A percentile compares a stretch with the other conserved stretches of the same genome.
Conservation (phyloP, 2,888 invertebrate genomes). For the Nephrotoma guestfalica region DNA sequence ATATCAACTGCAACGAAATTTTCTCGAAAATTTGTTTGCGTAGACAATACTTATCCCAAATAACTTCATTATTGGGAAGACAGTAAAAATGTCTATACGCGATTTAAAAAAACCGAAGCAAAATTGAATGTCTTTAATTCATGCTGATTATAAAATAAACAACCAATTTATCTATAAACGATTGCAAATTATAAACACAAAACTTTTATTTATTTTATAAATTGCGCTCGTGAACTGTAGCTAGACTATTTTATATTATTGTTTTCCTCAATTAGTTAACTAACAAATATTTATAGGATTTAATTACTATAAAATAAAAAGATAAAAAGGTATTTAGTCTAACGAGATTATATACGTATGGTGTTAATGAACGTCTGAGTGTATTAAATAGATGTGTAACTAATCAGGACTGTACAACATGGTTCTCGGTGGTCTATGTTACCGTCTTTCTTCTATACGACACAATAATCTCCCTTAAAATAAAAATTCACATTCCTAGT, state of each 20-base stretch:
- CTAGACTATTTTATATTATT: background rate
- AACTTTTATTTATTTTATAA: background rate
- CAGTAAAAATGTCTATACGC: background rate
- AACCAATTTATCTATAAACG: background rate
- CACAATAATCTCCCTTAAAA: background rate
- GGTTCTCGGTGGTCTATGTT: background rate
- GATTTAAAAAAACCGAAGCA: background rate
- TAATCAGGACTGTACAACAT: background rate
- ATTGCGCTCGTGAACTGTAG: background rate
- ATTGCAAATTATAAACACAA: background rate
- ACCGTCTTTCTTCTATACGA: background rate
- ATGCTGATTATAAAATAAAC: background rate
- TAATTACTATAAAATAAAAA: background rate
- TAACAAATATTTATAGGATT: background rate
- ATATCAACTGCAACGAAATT: too few species aligned
- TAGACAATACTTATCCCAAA: too few species aligned
- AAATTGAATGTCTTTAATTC: background rate
- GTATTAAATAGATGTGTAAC: background rate
- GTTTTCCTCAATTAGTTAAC: background rate
- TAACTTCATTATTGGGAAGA: background rate
- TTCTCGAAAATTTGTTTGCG: too few species aligned
- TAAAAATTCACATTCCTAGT: background rate
- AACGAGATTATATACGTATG: background rate
- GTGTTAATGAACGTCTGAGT: background rate
- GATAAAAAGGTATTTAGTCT: background rate